phyloP scores from a whole-genome alignment of 1,140 invertebrate species.

The Scaptomyza montana region DNA sequence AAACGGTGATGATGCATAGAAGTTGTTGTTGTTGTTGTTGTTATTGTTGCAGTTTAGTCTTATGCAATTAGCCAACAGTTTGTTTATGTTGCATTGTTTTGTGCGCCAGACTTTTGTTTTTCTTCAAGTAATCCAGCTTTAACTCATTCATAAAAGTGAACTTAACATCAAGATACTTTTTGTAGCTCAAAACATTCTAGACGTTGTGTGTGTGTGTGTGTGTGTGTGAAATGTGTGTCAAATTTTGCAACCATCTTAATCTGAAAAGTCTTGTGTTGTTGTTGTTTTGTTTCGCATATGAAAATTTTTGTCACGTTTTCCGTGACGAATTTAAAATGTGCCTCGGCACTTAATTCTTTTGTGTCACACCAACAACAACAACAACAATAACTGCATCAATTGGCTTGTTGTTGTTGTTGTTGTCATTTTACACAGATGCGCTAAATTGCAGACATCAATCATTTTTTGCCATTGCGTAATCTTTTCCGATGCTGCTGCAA shows the following conservation, averaged over 20 bases:
- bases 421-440: constrained; percentile 76
- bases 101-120: not conserved
- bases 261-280: constrained; percentile 30
- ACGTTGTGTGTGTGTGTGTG: constrained; percentile 21
- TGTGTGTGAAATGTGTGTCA: constrained; percentile 78
- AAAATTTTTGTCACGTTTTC: constrained; percentile 82
- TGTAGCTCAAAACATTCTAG: constrained; percentile 54
- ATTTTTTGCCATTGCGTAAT: constrained; percentile 75
- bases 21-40: constrained; percentile 23
- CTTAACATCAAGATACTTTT: not conserved
- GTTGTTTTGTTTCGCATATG: constrained; percentile 55
- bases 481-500: constrained; percentile 35
- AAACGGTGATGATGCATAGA: constrained; percentile 35
- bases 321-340: constrained; percentile 82
- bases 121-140: not conserved
- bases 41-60: too few relatives aligned
- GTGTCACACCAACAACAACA: constrained; percentile 59
- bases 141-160: constrained; percentile 70
- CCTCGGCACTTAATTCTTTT: constrained; percentile 81
- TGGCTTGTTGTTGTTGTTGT: constrained; percentile 40
- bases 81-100: constrained; percentile 76
- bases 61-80: constrained; percentile 69
- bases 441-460: constrained; percentile 82
- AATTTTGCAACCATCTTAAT: constrained; percentile 76
- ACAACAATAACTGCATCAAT: constrained; percentile 27